Evolutionary conservation across 2,888 invertebrate species (phyloP).

Genomic region (Cheilosia soror): DNA sequence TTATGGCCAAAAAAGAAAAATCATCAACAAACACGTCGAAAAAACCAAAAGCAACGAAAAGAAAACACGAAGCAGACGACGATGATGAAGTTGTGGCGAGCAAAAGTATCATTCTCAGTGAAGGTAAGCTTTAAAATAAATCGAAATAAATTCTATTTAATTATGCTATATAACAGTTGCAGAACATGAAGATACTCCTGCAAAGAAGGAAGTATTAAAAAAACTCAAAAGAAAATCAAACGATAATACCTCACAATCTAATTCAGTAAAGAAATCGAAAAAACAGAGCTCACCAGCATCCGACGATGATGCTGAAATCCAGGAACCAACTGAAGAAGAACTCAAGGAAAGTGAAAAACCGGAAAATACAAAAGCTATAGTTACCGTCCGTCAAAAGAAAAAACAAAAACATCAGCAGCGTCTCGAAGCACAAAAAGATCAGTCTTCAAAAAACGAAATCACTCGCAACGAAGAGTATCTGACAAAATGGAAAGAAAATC

Average conservation of each 20-base stretch:
- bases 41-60: conserved; percentile 78
- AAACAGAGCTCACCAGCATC: conserved; percentile 55
- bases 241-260: background rate
- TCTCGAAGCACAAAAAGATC: conserved; percentile 85
- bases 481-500: conserved; percentile 89
- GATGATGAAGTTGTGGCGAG: conserved; percentile 80
- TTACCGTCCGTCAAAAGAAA: conserved; percentile 88
- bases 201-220: conserved; percentile 41
- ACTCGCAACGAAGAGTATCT: conserved; percentile 88
- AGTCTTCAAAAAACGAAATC: conserved; percentile 85
- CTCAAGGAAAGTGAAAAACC: conserved; percentile 81
- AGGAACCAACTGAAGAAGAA: conserved; percentile 81
- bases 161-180: background rate
- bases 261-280: conserved; percentile 73
- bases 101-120: conserved; percentile 80
- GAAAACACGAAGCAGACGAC: conserved; percentile 75
- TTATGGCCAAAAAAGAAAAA: conserved; percentile 53
- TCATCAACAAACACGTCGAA: conserved; percentile 50
- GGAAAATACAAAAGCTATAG: conserved; percentile 82
- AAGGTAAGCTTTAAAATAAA: conserved; percentile 22
- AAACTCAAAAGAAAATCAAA: conserved; percentile 46
- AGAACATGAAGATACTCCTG: conserved; percentile 3
- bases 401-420: conserved; percentile 86
- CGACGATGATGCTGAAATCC: conserved; percentile 81
- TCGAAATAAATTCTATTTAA: background rate